Evolutionary conservation across 2,888 invertebrate genomes (phyloP).

Genomic region (Sericinus montela): DNA sequence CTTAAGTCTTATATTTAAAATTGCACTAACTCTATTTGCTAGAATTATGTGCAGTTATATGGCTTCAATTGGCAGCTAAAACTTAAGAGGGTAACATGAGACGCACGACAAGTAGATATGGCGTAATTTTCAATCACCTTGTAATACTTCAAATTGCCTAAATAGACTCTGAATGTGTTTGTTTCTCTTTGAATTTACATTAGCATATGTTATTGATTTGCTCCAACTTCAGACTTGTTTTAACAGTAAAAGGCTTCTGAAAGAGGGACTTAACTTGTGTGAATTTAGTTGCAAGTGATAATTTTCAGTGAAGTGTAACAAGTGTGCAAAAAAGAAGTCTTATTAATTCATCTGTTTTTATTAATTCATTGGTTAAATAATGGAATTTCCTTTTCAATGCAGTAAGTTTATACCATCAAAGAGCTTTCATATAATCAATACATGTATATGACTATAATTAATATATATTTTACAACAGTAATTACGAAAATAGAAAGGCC

Average conservation of each 20-base stretch:
- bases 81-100: conserved; percentile 2
- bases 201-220: conserved; percentile 35
- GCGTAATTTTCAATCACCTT: conserved; percentile 38
- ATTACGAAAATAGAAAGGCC: no score
- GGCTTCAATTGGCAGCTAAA: conserved; percentile 38
- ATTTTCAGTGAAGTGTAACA: conserved; percentile 62
- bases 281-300: conserved; percentile 55
- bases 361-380: conserved; percentile 27
- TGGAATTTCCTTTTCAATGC: conserved; percentile 57
- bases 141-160: conserved; percentile 29
- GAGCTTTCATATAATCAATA: no score
- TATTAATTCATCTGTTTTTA: conserved; percentile 16
- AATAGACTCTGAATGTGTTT: conserved; percentile 32
- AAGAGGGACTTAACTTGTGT: conserved; percentile 35
- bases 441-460: no score
- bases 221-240: conserved; percentile 52
- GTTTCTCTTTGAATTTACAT: conserved; percentile 30
- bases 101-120: no score
- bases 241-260: conserved; percentile 31
- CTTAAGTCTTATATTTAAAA: no score
- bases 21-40: conserved; percentile 6
- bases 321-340: conserved; percentile 16
- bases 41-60: conserved; percentile 33
- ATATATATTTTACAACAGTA: no score
- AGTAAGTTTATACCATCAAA: conserved; percentile 37